Base-by-base conservation (phyloP, 2,797 vertebrate species). In the Columba guinea region DNA sequence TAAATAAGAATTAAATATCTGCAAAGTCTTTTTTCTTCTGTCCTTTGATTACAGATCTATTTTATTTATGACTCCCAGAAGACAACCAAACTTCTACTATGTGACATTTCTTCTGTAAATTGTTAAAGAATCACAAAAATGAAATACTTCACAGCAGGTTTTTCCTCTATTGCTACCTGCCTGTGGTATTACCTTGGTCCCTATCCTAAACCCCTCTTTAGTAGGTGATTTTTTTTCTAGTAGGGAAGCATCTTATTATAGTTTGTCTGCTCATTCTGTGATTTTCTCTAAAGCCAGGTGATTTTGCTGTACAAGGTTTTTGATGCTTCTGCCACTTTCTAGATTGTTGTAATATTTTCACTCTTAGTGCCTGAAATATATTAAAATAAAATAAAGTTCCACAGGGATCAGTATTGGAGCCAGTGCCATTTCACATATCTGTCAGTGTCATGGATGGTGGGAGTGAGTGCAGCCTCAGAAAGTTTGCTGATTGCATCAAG, bases 1-100 rank as follows among this genome's bases (percentile, higher is more conserved):
- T 97, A 97, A 97, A 97, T 97, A 98, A 97, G 95, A 98, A 98
- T 96, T 98, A 97, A 98, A 98, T 96, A 97, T 93, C 96, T 93
- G 89, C 94, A 93, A 93, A 96, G 93, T 96, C 95, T 96, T 97
- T 98, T 96, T 97, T 95, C 93, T 97, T 96, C 97, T 95, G 93
- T 95, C 94, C 68, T 97, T 97, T 98, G 96, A 97, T 98, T 98
- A 97, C 90, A 94, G 79, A 59, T 85, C 89, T 95, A 5, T 95
- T 97, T 98, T 97, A 98, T 98, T 98, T 98, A 98, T 97, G 87
- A 75, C 71, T 97, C 97, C 96, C 97, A 77, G 82, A 97, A 97
- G 98, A 95, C 83, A 96, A 88, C 73, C 89, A 94, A 97, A 97
- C 89, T 96, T 96, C 96, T 96, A 94, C 95, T 94, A 94, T 62